Base-by-base conservation (phyloP, 2,113 vertebrate genomes). In the Pogonocichla stellata region DNA sequence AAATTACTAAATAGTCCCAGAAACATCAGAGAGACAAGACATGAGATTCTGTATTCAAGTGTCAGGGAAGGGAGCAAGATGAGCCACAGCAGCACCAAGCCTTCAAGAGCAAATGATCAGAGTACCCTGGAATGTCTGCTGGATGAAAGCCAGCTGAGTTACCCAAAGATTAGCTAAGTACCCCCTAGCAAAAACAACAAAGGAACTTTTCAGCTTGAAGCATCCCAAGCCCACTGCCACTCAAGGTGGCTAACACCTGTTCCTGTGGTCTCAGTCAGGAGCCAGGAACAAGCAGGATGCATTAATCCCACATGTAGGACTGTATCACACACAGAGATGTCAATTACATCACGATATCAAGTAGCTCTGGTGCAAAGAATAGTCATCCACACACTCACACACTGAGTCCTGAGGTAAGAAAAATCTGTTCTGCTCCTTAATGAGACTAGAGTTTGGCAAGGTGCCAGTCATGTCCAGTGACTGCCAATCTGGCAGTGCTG, bases 401-500 rank as follows among this genome's bases (percentile, higher is more conserved):
- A 80, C 42, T 24, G 54, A 85, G 43, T 85, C 65, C n/a, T 69
- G 57, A 85, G 53, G 57, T 80, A 90, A 60, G 47, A 88, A 81
- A 95, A 94, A 94, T 91, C 87, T 95, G 81, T 87, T 95, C 70
- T 69, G 34, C 73, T 87, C 43, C 69, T 67, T 82, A 87, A 89
- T 51, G n/a, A 92, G 87, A 75, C 25, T 28, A 54, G 24, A 87
- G 62, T 53, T 64, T 93, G 81, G 78, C 78, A 14, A 67, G 12
- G 40, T 60, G 85, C 87, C 92, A 87, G 60, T 61, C 75, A 80
- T 5, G 9, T 70, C 88, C 58, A 69, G 42, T 38, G 50, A 90
- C 50, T 83, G 88, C 58, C 90, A 92, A 75, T 71, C 79, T 69
- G 71, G 71, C 66, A 82, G 22, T 8, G 34, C 20, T 14, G 10